Base-by-base conservation (phyloP, 2,888 invertebrate species). In the Masnerella sp. region DNA sequence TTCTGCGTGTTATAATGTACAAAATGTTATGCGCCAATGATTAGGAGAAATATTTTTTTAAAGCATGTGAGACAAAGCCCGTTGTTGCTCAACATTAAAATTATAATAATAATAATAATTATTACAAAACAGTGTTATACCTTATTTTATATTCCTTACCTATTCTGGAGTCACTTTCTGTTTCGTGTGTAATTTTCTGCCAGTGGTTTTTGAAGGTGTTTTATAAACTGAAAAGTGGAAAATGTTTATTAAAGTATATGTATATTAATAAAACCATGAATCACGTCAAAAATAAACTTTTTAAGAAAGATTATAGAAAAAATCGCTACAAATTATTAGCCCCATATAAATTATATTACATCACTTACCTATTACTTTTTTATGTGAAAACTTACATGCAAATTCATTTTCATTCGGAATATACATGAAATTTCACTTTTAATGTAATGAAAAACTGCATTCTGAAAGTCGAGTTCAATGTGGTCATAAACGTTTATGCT, bases 1-100 rank as follows among this genome's bases (percentile, higher is more conserved):
- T 38, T 61, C 52, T 30, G 58, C 71, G 73, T 73, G 68, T 67
- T 62, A 52, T 58, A 59, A 64, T 74, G 73, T 74, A 68, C 72
- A 72, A 59, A 74, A 68, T 58, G 42, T 64, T 64, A 62, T 59
- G 30, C 64, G 64, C 45, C 64, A 68, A 64, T 69, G 45, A 58
- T 61, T 64, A 65, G 51, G 32, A 20, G 32, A n/a, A 58, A 51
- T 67, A 68, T 69, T 75, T 67, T 71, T 67, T 34, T 75, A 75
- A 62, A 71, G 30, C 43, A 58, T 36, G 18, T 14, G 51, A 54
- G 25, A 51, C 51, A 8, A 61, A 59, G 52, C 47, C 11, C 40
- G 56, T 47, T 43, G 36, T 56, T 58, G 56, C 61, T 69, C 54
- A 62, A 47, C 47, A 36, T 18, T 38, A 22, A 40, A 61, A 40